A percentile compares a stretch with the other conserved stretches of the same genome.
Conservation (phyloP, 2,888 invertebrate genomes). For the Schrankia costaestrigalis region DNA sequence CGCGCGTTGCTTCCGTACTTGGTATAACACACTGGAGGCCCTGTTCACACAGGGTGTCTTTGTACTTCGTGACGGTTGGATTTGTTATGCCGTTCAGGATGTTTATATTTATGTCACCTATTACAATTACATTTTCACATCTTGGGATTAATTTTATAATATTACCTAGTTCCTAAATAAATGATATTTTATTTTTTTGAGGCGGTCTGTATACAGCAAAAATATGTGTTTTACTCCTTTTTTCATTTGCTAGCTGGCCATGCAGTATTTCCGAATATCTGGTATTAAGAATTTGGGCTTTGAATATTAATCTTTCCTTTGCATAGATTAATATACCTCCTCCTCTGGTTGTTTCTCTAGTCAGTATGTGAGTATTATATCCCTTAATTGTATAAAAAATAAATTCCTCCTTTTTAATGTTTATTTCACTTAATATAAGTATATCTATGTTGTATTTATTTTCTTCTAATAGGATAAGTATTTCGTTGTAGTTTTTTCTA, state of each 20-base stretch:
- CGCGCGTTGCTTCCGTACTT: too few species aligned
- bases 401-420: conserved; percentile 1
- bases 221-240: conserved; percentile 3
- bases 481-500: conserved; percentile 2
- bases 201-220: conserved; percentile 11
- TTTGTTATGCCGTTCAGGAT: too few species aligned
- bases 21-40: background rate
- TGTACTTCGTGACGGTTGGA: too few species aligned
- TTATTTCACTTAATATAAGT: conserved; percentile 1
- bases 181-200: conserved; percentile 4
- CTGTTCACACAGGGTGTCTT: background rate
- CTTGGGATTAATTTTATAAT: too few species aligned
- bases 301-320: background rate
- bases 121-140: conserved; percentile 6
- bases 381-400: conserved; percentile 2
- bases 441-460: conserved; percentile 1
- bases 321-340: conserved; percentile 3
- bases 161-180: too few species aligned
- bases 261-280: background rate
- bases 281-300: conserved; percentile 1
- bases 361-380: background rate
- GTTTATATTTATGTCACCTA: conserved; percentile 8
- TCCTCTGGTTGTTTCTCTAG: conserved; percentile 1
- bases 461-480: conserved; percentile 1
- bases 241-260: background rate